Conservation (phyloP, 2,113 vertebrate genomes). For the Microtus ochrogaster region DNA sequence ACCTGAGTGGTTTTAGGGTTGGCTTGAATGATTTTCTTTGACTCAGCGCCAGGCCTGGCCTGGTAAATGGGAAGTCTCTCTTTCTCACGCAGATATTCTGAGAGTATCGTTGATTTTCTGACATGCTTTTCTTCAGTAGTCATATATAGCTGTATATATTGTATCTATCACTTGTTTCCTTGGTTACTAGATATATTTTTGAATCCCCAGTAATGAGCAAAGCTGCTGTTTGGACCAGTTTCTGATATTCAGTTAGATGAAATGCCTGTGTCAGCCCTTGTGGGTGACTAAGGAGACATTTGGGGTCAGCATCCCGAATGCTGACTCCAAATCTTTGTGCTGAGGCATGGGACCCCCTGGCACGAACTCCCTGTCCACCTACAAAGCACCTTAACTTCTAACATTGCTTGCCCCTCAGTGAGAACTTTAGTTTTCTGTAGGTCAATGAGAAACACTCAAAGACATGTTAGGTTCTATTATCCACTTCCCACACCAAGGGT, state of each 20-base stretch:
- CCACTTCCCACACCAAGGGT: background rate
- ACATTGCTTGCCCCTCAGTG: background rate
- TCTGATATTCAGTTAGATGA: background rate
- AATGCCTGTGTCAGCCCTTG: background rate
- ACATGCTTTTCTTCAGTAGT: background rate
- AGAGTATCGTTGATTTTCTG: background rate
- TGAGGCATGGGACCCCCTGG: rapidly evolving
- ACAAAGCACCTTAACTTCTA: background rate
- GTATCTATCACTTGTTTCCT: background rate
- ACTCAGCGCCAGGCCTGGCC: background rate
- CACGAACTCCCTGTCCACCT: background rate
- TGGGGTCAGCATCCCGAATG: background rate
- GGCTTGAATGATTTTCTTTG: background rate
- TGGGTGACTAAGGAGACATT: background rate
- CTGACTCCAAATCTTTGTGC: background rate
- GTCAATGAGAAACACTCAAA: background rate
- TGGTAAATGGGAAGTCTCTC: background rate
- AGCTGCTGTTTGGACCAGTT: background rate
- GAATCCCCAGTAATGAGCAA: background rate
- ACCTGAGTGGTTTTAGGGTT: background rate
- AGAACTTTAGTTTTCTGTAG: background rate
- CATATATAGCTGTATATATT: background rate
- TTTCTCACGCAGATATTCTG: background rate
- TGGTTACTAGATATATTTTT: background rate
- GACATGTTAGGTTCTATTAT: background rate